Conservation (phyloP, 2,888 invertebrate genomes). For the Siphlonurus alternatus region DNA sequence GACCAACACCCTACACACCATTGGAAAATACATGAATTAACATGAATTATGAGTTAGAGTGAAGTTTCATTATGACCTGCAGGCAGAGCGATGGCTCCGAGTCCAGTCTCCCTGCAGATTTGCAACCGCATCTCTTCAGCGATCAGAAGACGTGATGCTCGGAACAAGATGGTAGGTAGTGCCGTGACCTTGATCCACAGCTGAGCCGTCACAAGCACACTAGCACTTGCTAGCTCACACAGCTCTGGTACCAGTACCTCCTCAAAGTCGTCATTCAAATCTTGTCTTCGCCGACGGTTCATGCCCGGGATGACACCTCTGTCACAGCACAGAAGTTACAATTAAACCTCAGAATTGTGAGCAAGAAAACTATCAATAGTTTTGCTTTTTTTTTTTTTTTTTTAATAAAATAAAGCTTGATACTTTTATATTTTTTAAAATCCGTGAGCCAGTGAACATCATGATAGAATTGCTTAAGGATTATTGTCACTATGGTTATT, state of each 20-base stretch:
- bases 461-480: too few relatives aligned
- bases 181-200: slow-evolving; percentile 74
- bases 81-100: slow-evolving; percentile 23
- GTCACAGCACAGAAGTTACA: too few relatives aligned
- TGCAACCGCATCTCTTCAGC: slow-evolving; percentile 50
- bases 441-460: too few relatives aligned
- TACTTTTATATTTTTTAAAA: too few relatives aligned
- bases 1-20: too few relatives aligned
- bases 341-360: background rate
- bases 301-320: slow-evolving; percentile 14
- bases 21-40: too few relatives aligned
- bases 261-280: slow-evolving; percentile 34
- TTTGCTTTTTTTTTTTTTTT: background rate
- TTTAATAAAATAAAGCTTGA: background rate
- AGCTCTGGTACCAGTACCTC: slow-evolving; percentile 77
- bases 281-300: slow-evolving; percentile 27
- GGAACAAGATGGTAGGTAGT: slow-evolving; percentile 70
- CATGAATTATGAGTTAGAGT: too few relatives aligned
- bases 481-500: too few relatives aligned
- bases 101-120: slow-evolving; percentile 31
- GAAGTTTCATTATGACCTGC: too few relatives aligned
- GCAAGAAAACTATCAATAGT: background rate
- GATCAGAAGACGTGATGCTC: slow-evolving; percentile 48
- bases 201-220: slow-evolving; percentile 31
- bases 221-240: slow-evolving; percentile 43